These are phyloP conservation scores for Ormyrus thymus DNA, from an alignment of 2,888 invertebrate species.

Conservation along the genomic window DNA sequence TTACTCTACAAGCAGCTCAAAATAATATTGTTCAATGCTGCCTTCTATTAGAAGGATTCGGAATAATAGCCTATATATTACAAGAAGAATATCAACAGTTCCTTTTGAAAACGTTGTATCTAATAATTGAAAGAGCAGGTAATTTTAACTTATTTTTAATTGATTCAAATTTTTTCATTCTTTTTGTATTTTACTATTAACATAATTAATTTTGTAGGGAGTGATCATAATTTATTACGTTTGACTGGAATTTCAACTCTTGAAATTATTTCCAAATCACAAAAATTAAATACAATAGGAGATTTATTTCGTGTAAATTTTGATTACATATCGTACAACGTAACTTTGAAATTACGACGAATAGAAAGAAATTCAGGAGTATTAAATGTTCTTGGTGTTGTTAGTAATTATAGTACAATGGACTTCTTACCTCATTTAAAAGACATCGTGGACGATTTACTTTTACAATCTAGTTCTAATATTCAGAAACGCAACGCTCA, in stretches of 20 bases:
- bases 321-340: slow-evolving; percentile 85
- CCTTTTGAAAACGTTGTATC: slow-evolving; percentile 81
- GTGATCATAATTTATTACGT: slow-evolving; percentile 80
- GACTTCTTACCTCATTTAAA: slow-evolving; percentile 81
- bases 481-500: slow-evolving; percentile 78
- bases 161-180: neutral
- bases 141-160: slow-evolving; percentile 45
- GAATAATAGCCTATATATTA: slow-evolving; percentile 78
- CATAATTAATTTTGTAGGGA: slow-evolving; percentile 76
- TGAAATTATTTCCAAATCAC: slow-evolving; percentile 78
- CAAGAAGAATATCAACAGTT: slow-evolving; percentile 78
- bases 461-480: slow-evolving; percentile 79
- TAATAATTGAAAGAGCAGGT: slow-evolving; percentile 85
- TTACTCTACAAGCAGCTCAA: slow-evolving; percentile 75
- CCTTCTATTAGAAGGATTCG: slow-evolving; percentile 83
- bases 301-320: slow-evolving; percentile 82
- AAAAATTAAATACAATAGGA: slow-evolving; percentile 77
- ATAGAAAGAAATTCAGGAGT: slow-evolving; percentile 81
- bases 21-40: slow-evolving; percentile 82
- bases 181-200: neutral
- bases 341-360: slow-evolving; percentile 81
- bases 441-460: slow-evolving; percentile 82
- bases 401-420: slow-evolving; percentile 82
- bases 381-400: slow-evolving; percentile 83
- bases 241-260: slow-evolving; percentile 80